Conservation (phyloP, 2,888 invertebrate genomes). For the Sturmia bella region DNA sequence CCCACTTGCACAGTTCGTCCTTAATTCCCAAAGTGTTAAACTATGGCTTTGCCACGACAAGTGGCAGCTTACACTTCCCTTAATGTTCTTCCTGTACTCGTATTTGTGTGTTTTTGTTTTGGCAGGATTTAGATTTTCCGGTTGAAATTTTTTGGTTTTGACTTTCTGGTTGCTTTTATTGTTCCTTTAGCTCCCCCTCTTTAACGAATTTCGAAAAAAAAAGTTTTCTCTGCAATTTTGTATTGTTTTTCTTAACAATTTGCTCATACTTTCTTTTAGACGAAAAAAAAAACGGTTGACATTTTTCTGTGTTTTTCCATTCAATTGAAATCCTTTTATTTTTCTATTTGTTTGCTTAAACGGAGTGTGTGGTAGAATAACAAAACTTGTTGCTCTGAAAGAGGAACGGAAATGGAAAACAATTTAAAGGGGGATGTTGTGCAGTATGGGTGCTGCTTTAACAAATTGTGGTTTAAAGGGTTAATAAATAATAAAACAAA, state of each 20-base stretch:
- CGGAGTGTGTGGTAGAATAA: slow-evolving; percentile 16
- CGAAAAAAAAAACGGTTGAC: slow-evolving; percentile 53
- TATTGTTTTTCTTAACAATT: slow-evolving; percentile 64
- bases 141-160: slow-evolving; percentile 66
- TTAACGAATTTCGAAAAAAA: neutral
- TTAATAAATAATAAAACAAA: too few species aligned
- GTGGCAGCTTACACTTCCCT: slow-evolving; percentile 58
- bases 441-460: neutral
- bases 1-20: slow-evolving; percentile 56
- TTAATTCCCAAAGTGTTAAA: slow-evolving; percentile 68
- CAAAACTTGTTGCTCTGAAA: slow-evolving; percentile 59
- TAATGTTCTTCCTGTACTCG: slow-evolving; percentile 31
- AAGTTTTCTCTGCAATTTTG: slow-evolving; percentile 21
- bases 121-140: slow-evolving; percentile 66
- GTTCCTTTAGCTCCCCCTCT: slow-evolving; percentile 38
- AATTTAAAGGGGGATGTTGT: neutral
- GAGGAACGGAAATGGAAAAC: neutral
- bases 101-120: slow-evolving; percentile 51
- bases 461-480: neutral
- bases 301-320: slow-evolving; percentile 37
- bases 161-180: slow-evolving; percentile 59
- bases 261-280: slow-evolving; percentile 43
- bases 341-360: slow-evolving; percentile 21
- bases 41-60: slow-evolving; percentile 67
- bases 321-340: slow-evolving; percentile 58